phyloP scores from a whole-genome alignment of 2,797 vertebrate species.

The Merluccius polli region DNA sequence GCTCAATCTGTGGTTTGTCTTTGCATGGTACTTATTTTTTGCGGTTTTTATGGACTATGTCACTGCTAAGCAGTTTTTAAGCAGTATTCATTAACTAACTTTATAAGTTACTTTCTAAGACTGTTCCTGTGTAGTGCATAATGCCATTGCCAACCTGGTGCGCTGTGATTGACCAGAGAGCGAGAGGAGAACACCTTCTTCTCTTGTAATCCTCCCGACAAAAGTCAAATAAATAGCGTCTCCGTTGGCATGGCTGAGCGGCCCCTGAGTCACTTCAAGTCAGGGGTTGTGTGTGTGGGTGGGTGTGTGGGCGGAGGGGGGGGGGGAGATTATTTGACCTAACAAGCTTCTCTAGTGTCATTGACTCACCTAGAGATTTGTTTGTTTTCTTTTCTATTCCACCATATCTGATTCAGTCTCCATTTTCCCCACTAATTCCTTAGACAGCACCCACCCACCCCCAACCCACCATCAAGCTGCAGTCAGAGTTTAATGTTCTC shows the following conservation, averaged over 20 bases:
- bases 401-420: conserved; percentile 78
- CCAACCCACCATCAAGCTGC: conserved; percentile 25
- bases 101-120: neutral
- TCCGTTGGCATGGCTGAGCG: conserved; percentile 65
- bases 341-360: conserved; percentile 78
- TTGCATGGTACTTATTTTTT: neutral
- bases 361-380: conserved; percentile 77
- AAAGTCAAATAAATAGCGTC: conserved; percentile 80
- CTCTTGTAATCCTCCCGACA: conserved; percentile 66
- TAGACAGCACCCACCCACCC: conserved; percentile 65
- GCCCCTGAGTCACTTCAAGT: conserved; percentile 67
- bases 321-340: conserved; percentile 78
- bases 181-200: conserved; percentile 63
- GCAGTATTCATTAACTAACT: neutral
- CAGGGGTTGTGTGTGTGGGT: conserved; percentile 17
- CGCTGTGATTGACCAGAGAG: conserved; percentile 37
- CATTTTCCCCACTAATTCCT: conserved; percentile 78
- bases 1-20: no score
- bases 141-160: neutral
- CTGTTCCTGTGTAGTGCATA: neutral
- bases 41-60: neutral
- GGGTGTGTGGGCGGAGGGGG: no score
- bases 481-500: conserved; percentile 27
- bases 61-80: neutral
- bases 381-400: conserved; percentile 63